Conservation (phyloP, 2,797 vertebrate genomes). For the Danio tinwini region DNA sequence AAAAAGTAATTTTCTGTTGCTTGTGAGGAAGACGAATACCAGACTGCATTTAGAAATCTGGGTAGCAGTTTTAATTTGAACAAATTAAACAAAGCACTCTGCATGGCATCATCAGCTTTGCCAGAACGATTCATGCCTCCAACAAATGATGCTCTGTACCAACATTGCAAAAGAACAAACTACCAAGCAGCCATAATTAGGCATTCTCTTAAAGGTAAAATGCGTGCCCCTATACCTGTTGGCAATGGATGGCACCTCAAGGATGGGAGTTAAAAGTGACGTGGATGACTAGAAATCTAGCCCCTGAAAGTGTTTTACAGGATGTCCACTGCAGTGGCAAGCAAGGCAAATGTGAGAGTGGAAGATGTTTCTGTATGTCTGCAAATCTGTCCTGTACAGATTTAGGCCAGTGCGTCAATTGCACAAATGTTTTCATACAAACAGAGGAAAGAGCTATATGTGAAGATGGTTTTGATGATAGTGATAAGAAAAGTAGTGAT, state of each 20-base stretch:
- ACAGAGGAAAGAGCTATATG: no score
- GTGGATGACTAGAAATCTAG: no score
- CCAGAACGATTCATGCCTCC: constrained; percentile 53
- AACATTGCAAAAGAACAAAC: constrained; percentile 60
- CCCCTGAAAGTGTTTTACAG: no score
- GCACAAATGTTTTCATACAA: no score
- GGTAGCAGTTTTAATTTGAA: constrained; percentile 55
- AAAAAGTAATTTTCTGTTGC: constrained; percentile 51
- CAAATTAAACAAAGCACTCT: constrained; percentile 52
- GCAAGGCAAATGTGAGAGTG: no score
- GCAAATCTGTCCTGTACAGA: no score
- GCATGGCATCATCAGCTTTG: constrained; percentile 57
- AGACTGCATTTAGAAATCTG: constrained; percentile 52
- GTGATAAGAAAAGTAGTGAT: no score
- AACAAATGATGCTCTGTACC: constrained; percentile 53
- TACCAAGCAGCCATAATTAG: constrained; percentile 58
- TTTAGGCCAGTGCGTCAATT: no score
- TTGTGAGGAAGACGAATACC: constrained; percentile 41
- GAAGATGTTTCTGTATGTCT: no score
- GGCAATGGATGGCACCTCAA: constrained; percentile 54
- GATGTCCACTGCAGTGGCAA: no score
- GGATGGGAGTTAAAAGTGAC: no score
- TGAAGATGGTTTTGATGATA: no score
- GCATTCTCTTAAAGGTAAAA: constrained; percentile 39
- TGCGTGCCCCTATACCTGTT: constrained; percentile 52